Percentiles rank a stretch among this genome's conserved stretches.
These are phyloP conservation scores for Arizona elegans DNA, from an alignment of 2,113 vertebrate genomes.

Conservation along the genomic window DNA sequence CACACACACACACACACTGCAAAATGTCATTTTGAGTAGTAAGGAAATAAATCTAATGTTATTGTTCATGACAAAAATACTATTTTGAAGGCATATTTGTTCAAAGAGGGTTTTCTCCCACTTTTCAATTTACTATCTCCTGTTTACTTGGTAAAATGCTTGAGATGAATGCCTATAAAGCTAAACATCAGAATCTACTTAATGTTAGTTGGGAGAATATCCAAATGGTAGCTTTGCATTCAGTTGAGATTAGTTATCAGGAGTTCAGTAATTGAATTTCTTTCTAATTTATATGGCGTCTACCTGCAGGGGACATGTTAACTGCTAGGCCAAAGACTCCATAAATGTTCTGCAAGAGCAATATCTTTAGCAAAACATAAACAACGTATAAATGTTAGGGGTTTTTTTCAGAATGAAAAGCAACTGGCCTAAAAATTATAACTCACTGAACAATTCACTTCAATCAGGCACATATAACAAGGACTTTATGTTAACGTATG, in stretches of 20 bases:
- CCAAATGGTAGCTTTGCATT: conserved; percentile 60
- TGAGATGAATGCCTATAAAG: conserved; percentile 28
- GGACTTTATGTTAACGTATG: not conserved
- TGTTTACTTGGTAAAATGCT: not conserved
- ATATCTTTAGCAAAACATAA: conserved; percentile 54
- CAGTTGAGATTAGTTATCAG: conserved; percentile 69
- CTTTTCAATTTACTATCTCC: not conserved
- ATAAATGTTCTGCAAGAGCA: conserved; percentile 57
- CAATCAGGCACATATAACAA: not conserved
- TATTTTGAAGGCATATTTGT: not conserved
- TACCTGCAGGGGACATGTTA: conserved; percentile 71
- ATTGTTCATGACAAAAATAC: conserved; percentile 4
- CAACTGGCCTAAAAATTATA: conserved; percentile 16
- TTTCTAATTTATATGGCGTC: conserved; percentile 64
- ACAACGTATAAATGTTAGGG: conserved; percentile 23
- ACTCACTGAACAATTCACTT: not conserved
- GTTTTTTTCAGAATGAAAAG: conserved; percentile 14
- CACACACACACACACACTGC: too few species aligned
- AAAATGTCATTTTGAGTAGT: not conserved
- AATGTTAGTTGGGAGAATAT: conserved; percentile 15
- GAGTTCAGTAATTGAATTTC: conserved; percentile 72
- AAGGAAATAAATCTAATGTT: not conserved
- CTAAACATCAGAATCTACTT: conserved; percentile 32
- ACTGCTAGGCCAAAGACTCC: conserved; percentile 62
- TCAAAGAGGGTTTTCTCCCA: conserved; percentile 2